These are phyloP conservation scores for Larimichthys crocea DNA, from an alignment of 2,113 vertebrate genomes.

Conservation along the genomic window DNA sequence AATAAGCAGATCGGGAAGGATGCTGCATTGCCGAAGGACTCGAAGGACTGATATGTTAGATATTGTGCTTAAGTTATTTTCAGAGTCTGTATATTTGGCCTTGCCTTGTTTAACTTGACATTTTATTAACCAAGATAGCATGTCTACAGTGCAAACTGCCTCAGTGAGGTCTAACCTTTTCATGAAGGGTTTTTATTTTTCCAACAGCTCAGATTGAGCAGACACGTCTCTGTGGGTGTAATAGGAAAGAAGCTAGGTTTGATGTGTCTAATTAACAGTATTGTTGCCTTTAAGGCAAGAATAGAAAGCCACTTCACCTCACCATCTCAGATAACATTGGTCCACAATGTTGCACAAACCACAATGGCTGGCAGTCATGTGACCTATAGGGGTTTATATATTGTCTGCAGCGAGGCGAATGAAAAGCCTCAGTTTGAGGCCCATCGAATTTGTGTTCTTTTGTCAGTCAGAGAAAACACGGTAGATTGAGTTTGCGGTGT, in stretches of 20 bases:
- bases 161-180: constrained; percentile 29
- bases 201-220: constrained; percentile 41
- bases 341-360: constrained; percentile 69
- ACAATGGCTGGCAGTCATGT: constrained; percentile 68
- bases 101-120: constrained; percentile 5
- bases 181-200: constrained; percentile 15
- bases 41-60: background rate
- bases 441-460: constrained; percentile 76
- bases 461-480: constrained; percentile 74
- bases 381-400: constrained; percentile 71
- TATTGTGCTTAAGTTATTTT: background rate
- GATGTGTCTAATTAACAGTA: constrained; percentile 70
- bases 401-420: constrained; percentile 57
- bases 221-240: constrained; percentile 15
- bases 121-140: constrained; percentile 21
- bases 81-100: background rate
- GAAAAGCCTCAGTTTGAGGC: constrained; percentile 66
- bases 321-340: constrained; percentile 66
- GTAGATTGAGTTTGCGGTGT: constrained; percentile 79
- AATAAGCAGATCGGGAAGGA: background rate
- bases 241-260: constrained; percentile 38
- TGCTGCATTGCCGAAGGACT: background rate
- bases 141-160: constrained; percentile 13
- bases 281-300: constrained; percentile 66
- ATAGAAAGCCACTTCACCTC: constrained; percentile 69